Evolutionary conservation across 2,113 vertebrate species (phyloP).

Genomic region (Zosterops borbonicus): DNA sequence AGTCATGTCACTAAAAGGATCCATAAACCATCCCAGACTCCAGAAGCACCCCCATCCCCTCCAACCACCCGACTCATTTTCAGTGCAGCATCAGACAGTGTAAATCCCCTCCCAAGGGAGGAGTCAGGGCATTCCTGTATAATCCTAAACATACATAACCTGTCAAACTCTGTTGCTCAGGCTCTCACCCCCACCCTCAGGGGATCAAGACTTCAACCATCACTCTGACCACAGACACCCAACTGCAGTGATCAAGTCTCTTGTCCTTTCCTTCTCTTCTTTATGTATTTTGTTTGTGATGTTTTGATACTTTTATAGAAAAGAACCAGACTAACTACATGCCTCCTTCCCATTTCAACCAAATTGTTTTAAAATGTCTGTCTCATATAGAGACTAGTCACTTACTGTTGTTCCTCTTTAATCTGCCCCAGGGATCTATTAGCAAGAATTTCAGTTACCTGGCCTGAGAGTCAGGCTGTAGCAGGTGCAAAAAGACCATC

Average conservation of each 20-base stretch:
- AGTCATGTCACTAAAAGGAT: neutral
- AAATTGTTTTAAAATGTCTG: neutral
- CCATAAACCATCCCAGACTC: neutral
- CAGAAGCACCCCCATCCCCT: neutral
- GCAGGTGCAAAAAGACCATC: neutral
- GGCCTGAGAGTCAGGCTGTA: neutral
- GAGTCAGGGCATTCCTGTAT: fast-evolving
- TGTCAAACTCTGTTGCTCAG: neutral
- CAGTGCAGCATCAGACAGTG: neutral
- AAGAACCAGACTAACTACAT: neutral
- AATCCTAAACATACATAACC: neutral
- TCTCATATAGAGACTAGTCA: no score
- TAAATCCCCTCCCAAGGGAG: neutral
- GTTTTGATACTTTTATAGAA: neutral
- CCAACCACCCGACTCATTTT: neutral
- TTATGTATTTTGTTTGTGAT: neutral
- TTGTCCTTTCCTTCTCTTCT: neutral
- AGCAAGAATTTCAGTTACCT: neutral
- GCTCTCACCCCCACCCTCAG: neutral
- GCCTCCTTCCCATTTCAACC: neutral
- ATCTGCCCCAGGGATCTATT: neutral
- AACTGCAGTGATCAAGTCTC: neutral
- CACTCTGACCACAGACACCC: neutral
- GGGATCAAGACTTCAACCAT: neutral
- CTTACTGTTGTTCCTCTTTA: neutral